A percentile compares a stretch with the other conserved stretches of the same genome.
These are phyloP conservation scores for Pteropus alecto DNA, from an alignment of 2,113 vertebrate genomes.

Conservation along the genomic window DNA sequence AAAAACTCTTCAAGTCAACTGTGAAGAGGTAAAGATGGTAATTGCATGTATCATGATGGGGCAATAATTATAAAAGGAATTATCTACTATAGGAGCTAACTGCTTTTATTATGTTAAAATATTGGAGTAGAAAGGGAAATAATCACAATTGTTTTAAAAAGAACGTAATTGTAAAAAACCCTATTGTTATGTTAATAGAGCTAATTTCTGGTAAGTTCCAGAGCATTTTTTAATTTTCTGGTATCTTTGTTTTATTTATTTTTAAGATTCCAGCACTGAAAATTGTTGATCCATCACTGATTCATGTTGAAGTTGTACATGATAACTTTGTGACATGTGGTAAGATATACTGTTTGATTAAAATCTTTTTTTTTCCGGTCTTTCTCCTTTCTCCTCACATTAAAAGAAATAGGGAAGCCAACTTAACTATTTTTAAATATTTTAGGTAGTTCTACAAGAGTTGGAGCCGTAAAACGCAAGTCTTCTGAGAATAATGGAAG, in stretches of 20 bases:
- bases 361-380: not conserved
- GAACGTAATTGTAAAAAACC: not conserved
- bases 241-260: constrained; percentile 39
- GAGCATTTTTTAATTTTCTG: not conserved
- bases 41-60: not conserved
- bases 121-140: not conserved
- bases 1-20: constrained; percentile 85
- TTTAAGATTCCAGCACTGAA: constrained; percentile 86
- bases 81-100: not conserved
- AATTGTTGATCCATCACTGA: constrained; percentile 86
- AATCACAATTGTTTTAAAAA: not conserved
- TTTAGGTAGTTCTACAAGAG: constrained; percentile 80
- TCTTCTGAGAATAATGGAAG: constrained; percentile 73
- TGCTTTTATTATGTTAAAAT: not conserved
- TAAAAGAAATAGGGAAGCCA: constrained; percentile 1
- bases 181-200: not conserved
- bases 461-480: constrained; percentile 80
- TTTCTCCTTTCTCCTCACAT: not conserved
- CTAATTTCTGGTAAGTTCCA: not conserved
- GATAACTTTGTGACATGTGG: constrained; percentile 82
- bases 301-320: constrained; percentile 86
- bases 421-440: constrained; percentile 26
- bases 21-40: constrained; percentile 84
- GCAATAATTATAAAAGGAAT: not conserved
- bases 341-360: constrained; percentile 69